A percentile compares a stretch with the other conserved stretches of the same genome.
These are phyloP conservation scores for Ceratina japonica DNA, from an alignment of 1,140 invertebrate genomes.

Conservation along the genomic window DNA sequence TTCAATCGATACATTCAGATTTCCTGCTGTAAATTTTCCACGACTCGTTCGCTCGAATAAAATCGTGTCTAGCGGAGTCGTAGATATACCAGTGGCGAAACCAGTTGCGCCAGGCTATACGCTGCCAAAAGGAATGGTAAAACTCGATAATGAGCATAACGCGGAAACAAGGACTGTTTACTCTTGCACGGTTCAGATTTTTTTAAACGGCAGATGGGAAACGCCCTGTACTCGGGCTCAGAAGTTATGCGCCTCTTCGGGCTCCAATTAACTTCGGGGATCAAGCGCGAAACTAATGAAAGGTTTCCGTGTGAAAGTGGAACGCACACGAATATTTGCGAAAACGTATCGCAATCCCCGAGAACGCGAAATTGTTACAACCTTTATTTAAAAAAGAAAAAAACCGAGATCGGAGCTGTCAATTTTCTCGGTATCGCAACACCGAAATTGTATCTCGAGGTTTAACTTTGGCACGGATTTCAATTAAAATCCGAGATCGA, in stretches of 20 bases:
- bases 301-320: constrained; percentile 14
- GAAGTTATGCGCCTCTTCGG: background rate
- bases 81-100: background rate
- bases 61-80: background rate
- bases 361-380: background rate
- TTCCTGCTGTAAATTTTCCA: too few species aligned
- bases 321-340: constrained; percentile 11
- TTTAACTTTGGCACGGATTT: too few species aligned
- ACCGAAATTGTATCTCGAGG: too few species aligned
- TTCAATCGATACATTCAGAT: too few species aligned
- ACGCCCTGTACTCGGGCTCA: background rate
- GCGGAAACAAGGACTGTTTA: constrained; percentile 6
- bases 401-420: too few species aligned
- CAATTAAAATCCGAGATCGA: background rate
- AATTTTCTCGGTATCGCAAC: background rate
- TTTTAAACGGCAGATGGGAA: background rate
- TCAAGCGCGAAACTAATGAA: background rate
- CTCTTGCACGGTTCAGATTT: background rate
- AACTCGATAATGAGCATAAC: background rate
- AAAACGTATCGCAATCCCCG: background rate
- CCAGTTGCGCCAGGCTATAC: background rate
- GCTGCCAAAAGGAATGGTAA: background rate
- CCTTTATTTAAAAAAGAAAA: background rate
- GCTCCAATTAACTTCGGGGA: background rate
- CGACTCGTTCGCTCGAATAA: too few species aligned